A percentile compares a stretch with the other conserved stretches of the same genome.
Evolutionary conservation across 2,888 invertebrate genomes (phyloP).

Genomic region (Caenorhabditis drosophilae): DNA sequence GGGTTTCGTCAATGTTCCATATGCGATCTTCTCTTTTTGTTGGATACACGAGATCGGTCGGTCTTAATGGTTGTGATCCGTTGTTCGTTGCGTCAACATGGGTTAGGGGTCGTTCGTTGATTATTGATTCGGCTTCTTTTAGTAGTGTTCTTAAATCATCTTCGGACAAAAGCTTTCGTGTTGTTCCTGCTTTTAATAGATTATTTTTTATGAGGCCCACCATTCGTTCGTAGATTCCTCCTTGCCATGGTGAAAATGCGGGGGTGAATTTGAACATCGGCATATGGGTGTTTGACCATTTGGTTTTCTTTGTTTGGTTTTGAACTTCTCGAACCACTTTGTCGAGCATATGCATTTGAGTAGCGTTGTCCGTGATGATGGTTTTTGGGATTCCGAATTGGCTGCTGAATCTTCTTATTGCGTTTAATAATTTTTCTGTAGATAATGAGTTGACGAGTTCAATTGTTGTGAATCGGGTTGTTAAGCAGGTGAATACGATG

Average conservation of each 20-base stretch:
- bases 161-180: background rate
- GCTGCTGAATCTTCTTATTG: conserved; percentile 5
- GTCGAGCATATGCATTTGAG: conserved; percentile 3
- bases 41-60: background rate
- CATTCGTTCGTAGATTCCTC: conserved; percentile 71
- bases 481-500: conserved; percentile 10
- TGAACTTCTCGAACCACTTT: background rate
- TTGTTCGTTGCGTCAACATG: background rate
- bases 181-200: conserved; percentile 5
- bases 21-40: too few species aligned
- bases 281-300: background rate
- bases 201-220: conserved; percentile 51
- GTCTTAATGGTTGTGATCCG: background rate
- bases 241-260: conserved; percentile 69
- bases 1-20: too few species aligned
- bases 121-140: conserved; percentile 1
- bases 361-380: conserved; percentile 10
- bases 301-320: background rate
- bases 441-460: conserved; percentile 1
- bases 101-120: background rate
- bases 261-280: conserved; percentile 10
- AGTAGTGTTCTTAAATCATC: conserved; percentile 11
- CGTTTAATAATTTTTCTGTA: background rate
- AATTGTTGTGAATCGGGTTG: conserved; percentile 4
- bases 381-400: conserved; percentile 6